Percentiles rank a stretch among this genome's conserved stretches.
phyloP scores from a whole-genome alignment of 1,140 invertebrate genomes.

The Lethocerus indicus region DNA sequence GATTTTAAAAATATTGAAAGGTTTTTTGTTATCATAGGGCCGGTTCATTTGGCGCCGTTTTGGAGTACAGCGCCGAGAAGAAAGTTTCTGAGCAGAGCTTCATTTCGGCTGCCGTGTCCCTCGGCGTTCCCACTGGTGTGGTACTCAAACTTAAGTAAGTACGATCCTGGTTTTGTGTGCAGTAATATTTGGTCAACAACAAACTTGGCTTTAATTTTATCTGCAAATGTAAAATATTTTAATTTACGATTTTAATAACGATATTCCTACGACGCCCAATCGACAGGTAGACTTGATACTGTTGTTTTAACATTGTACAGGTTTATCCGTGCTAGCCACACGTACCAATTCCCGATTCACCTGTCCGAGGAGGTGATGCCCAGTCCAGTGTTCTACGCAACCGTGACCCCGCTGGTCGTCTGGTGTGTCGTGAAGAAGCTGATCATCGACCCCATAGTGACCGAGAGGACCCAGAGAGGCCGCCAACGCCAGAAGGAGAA shows the following conservation, averaged over 20 bases:
- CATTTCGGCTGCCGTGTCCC: conserved; percentile 63
- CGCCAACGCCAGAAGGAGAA: conserved; percentile 53
- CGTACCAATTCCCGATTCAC: conserved; percentile 76
- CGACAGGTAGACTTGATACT: too few species aligned
- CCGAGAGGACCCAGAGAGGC: conserved; percentile 55
- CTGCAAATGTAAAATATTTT: not conserved
- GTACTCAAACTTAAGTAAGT: conserved; percentile 72
- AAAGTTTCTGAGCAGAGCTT: conserved; percentile 79
- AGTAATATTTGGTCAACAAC: not conserved
- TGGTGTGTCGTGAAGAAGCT: conserved; percentile 70
- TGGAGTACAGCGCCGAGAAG: conserved; percentile 86
- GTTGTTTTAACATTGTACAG: conserved; percentile 26
- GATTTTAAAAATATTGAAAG: too few species aligned
- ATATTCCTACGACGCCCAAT: not conserved
- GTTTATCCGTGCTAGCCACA: conserved; percentile 70
- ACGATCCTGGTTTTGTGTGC: not conserved
- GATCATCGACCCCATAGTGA: conserved; percentile 70
- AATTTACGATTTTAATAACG: not conserved
- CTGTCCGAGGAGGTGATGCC: conserved; percentile 80
- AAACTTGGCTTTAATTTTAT: too few species aligned
- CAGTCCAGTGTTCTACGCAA: conserved; percentile 83
- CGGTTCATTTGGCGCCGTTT: conserved; percentile 70
- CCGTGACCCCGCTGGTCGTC: conserved; percentile 62
- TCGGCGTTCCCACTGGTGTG: conserved; percentile 76
- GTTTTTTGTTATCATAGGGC: too few species aligned